Percentiles rank a stretch among this genome's conserved stretches.
Evolutionary conservation across 2,888 invertebrate genomes (phyloP).

Genomic region (Crossocerus cetratus): DNA sequence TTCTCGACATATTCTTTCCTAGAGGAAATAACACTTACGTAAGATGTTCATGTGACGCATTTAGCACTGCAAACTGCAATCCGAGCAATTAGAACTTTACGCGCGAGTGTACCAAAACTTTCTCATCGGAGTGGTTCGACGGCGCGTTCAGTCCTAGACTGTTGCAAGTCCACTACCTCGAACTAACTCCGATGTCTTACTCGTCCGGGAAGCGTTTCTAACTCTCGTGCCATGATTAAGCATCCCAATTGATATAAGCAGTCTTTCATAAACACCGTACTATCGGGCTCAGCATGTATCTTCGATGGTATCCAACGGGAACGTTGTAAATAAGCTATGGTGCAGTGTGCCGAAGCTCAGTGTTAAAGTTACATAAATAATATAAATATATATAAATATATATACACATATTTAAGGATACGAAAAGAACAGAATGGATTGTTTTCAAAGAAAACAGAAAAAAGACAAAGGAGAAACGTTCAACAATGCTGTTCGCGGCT

Average conservation of each 20-base stretch:
- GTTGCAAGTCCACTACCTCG: no score
- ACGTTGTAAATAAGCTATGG: constrained; percentile 15
- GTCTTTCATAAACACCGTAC: no score
- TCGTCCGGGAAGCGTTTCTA: constrained; percentile 18
- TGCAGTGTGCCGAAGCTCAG: constrained; percentile 34
- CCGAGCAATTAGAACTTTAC: no score
- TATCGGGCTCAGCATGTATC: no score
- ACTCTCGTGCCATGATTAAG: constrained; percentile 38
- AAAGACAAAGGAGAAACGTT: constrained; percentile 4
- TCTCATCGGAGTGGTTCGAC: no score
- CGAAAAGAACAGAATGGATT: not conserved
- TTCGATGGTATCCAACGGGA: constrained; percentile 1
- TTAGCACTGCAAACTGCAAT: no score
- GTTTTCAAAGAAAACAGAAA: constrained; percentile 2
- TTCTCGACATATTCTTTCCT: no score
- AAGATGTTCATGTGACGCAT: no score
- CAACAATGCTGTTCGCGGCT: constrained; percentile 24
- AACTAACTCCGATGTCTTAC: no score
- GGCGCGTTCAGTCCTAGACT: no score
- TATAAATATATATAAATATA: not conserved
- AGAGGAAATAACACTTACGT: no score
- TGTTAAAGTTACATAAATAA: constrained; percentile 18
- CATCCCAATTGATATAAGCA: not conserved
- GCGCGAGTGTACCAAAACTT: no score
- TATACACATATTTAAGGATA: not conserved